Evolutionary conservation across 2,888 invertebrate genomes (phyloP).

Genomic region (Bhutanitis thaidina): DNA sequence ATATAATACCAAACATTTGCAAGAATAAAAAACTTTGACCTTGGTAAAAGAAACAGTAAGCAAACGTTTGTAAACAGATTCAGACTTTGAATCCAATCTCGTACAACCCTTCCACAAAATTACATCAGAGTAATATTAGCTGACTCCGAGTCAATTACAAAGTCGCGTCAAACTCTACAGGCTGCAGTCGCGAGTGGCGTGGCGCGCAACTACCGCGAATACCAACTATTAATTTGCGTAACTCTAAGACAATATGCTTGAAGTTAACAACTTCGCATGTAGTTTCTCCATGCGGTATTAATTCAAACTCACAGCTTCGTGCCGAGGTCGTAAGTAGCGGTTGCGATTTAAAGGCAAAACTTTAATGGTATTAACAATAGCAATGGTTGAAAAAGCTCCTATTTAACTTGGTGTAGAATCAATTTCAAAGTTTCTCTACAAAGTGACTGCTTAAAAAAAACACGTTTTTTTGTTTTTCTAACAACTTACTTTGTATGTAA

Average conservation of each 20-base stretch:
- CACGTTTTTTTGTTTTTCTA: too few relatives aligned
- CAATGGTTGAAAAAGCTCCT: too few relatives aligned
- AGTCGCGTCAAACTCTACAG: background rate
- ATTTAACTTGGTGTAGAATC: background rate
- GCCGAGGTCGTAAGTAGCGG: background rate
- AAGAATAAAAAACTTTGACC: too few relatives aligned
- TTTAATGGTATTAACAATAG: too few relatives aligned
- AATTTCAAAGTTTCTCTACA: too few relatives aligned
- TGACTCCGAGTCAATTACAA: background rate
- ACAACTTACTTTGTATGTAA: too few relatives aligned
- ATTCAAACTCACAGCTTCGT: background rate
- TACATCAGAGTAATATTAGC: background rate
- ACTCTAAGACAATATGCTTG: conserved; percentile 4
- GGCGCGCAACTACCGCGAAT: background rate
- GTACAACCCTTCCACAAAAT: background rate
- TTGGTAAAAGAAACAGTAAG: too few relatives aligned
- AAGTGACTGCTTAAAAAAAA: too few relatives aligned
- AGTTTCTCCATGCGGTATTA: background rate
- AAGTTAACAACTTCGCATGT: background rate
- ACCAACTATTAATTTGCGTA: conserved; percentile 13
- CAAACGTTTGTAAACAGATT: too few relatives aligned
- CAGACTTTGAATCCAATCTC: too few relatives aligned
- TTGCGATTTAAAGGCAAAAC: background rate
- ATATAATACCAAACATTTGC: too few relatives aligned
- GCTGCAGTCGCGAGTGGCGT: background rate